Evolutionary conservation across 2,113 vertebrate species (phyloP).

Genomic region (Oncorhynchus masou): DNA sequence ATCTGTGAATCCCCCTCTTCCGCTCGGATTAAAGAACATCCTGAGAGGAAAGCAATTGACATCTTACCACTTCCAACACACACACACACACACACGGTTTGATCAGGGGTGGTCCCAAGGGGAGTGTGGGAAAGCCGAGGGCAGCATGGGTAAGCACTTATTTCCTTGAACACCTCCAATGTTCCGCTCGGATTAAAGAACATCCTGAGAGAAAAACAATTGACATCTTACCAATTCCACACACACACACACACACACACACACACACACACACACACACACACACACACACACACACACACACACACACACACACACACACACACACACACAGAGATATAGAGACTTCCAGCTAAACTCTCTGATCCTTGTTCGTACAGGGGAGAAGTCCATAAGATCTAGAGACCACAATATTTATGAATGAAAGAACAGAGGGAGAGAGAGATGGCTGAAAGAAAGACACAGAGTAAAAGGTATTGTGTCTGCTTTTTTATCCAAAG

Average conservation of each 20-base stretch:
- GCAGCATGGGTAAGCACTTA: slow-evolving; percentile 50
- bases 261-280: not conserved
- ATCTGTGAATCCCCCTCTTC: slow-evolving; percentile 23
- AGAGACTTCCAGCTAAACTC: not conserved
- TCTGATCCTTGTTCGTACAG: not conserved
- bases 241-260: slow-evolving; percentile 10
- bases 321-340: not conserved
- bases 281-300: not conserved
- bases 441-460: not conserved
- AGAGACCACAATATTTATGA: not conserved
- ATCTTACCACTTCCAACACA: slow-evolving; percentile 14
- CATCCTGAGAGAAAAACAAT: slow-evolving; percentile 27
- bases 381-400: not conserved
- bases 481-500: too few species aligned
- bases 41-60: slow-evolving; percentile 24
- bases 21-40: slow-evolving; percentile 37
- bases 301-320: slow-evolving; percentile 5
- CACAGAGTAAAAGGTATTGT: not conserved
- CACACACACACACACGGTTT: slow-evolving; percentile 12
- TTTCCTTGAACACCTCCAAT: slow-evolving; percentile 26
- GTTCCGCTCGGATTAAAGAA: slow-evolving; percentile 36
- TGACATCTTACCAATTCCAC: slow-evolving; percentile 19
- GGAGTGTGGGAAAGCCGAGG: slow-evolving; percentile 29
- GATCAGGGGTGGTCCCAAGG: slow-evolving; percentile 28
- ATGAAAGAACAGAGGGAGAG: not conserved